phyloP scores from a whole-genome alignment of 1,140 invertebrate species.

The Geopemphigus sp. region DNA sequence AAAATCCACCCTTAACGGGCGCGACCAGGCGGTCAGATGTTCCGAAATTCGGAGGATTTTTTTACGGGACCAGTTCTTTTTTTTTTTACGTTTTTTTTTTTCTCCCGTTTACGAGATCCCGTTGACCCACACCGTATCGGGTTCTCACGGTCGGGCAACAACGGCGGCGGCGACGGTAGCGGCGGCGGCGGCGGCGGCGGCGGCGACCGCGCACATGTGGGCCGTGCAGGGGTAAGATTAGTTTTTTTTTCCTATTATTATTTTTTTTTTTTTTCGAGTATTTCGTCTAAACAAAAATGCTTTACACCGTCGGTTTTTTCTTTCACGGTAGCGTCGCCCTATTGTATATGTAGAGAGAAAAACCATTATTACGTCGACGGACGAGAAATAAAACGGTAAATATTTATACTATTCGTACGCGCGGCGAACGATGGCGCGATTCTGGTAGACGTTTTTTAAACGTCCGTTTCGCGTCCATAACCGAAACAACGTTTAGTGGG shows the following conservation, averaged over 20 bases:
- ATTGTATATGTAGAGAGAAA: not conserved
- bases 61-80: not conserved
- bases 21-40: constrained; percentile 8
- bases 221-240: constrained; percentile 17
- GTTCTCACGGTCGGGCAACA: constrained; percentile 5
- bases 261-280: not conserved
- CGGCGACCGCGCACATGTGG: not conserved
- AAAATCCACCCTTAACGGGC: not conserved
- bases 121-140: constrained; percentile 3
- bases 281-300: constrained; percentile 30
- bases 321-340: not conserved
- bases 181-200: not conserved
- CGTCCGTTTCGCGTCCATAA: too few relatives aligned
- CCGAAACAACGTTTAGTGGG: too few relatives aligned
- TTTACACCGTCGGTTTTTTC: constrained; percentile 2
- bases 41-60: constrained; percentile 27
- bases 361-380: constrained; percentile 7
- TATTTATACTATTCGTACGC: not conserved
- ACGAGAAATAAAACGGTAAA: constrained; percentile 14
- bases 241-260: not conserved
- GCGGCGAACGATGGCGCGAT: too few relatives aligned
- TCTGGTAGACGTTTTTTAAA: too few relatives aligned
- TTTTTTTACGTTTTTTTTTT: not conserved
- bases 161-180: not conserved
- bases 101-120: constrained; percentile 27